phyloP scores from a whole-genome alignment of 2,797 vertebrate species.

The Pelochelys cantorii region DNA sequence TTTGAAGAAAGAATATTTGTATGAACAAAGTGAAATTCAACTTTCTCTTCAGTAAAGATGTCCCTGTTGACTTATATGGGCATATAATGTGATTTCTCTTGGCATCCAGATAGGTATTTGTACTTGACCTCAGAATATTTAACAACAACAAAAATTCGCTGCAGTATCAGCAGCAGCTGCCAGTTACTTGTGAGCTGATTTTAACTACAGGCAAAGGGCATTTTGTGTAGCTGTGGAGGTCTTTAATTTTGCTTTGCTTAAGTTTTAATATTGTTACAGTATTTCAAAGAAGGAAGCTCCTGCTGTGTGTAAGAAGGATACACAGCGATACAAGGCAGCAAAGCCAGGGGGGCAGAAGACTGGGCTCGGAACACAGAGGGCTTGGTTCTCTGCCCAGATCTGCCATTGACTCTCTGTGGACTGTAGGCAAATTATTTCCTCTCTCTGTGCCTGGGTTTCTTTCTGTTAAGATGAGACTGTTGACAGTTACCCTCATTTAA shows the following conservation, averaged over 20 bases:
- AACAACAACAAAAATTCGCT: background rate
- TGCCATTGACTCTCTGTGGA: background rate
- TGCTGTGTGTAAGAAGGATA: background rate
- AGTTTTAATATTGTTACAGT: background rate
- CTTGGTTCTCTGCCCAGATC: background rate
- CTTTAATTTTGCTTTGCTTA: background rate
- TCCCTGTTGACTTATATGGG: background rate
- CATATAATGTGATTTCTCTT: background rate
- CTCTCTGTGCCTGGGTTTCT: background rate
- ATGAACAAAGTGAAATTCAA: background rate
- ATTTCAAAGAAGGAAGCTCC: background rate
- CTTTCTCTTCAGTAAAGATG: background rate
- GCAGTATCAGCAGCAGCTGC: background rate
- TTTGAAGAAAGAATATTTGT: background rate
- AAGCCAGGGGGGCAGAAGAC: background rate
- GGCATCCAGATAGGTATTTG: background rate
- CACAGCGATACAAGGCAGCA: background rate
- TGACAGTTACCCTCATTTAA: background rate
- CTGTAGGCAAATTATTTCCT: background rate
- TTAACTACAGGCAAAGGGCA: conserved; percentile 2
- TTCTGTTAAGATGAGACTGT: background rate
- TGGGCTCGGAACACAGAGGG: background rate
- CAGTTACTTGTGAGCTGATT: background rate
- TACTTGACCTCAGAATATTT: background rate
- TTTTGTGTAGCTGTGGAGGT: background rate